Evolutionary conservation across 1,140 invertebrate genomes (phyloP).

Genomic region (Drosophila sp.): DNA sequence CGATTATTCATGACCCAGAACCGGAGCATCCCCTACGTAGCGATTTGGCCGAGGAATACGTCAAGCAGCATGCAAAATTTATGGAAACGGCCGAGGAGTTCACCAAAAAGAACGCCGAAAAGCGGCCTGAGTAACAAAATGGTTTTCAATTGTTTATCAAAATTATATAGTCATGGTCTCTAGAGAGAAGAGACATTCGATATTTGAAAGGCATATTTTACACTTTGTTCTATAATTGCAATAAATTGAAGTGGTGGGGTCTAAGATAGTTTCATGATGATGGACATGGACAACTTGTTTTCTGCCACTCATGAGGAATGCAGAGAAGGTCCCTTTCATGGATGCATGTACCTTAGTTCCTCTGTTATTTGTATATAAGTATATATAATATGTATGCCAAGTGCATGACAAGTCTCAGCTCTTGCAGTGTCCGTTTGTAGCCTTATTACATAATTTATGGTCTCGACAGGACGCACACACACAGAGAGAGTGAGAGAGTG

Average conservation of each 20-base stretch:
- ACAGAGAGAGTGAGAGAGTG: neutral
- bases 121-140: slow-evolving; percentile 90
- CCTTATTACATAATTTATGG: slow-evolving; percentile 39
- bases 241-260: neutral
- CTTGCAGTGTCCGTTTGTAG: neutral
- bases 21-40: slow-evolving; percentile 98
- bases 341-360: neutral
- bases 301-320: neutral
- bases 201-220: neutral
- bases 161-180: slow-evolving; percentile 45
- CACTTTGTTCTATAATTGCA: neutral
- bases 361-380: neutral
- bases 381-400: neutral
- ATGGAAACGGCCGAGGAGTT: slow-evolving; percentile 99
- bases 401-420: slow-evolving; percentile 10
- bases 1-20: slow-evolving; percentile 98
- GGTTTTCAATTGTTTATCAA: slow-evolving; percentile 27
- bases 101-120: slow-evolving; percentile 98
- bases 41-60: slow-evolving; percentile 98
- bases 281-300: neutral
- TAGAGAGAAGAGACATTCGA: neutral
- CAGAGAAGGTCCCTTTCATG: neutral
- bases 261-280: neutral
- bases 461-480: neutral
- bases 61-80: slow-evolving; percentile 98